Evolutionary conservation across 2,888 invertebrate genomes (phyloP), one percentile per base, ranked within the genome.

Genomic region (Odontocolon sp.): DNA sequence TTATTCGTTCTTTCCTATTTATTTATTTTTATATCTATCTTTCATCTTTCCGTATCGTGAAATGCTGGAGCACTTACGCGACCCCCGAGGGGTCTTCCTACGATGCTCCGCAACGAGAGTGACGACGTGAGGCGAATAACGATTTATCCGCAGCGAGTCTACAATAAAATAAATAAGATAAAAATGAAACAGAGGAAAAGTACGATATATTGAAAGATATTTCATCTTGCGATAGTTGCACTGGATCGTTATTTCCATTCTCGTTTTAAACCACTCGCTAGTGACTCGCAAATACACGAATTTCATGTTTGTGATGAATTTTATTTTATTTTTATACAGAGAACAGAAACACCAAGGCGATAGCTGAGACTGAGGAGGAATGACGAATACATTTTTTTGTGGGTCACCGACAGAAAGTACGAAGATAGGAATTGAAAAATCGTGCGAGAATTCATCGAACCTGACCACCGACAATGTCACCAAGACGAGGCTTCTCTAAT

Each of bases 401-500:
- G n/a, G n/a, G n/a, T n/a, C n/a, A 52, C 16, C 36, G 18, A 23
- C 21, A 21, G 9, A 21, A 18, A n/a, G n/a, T 9, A 8, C 50
- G 21, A 33, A 38, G 38, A 52, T 38, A 16, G 28, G 31, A 6
- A 21, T 31, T 50, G 2, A 2, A 47, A 9, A 3, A 47, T 14
- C 56, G 36, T 45, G 31, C 21, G n/a, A 28, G n/a, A 5, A 18
- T 71, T 64, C 18, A 64, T 64, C 38, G 56, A 64, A 21, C 31
- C 71, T 40, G 56, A 56, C 54, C 45, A 47, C 26, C 47, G 31
- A 31, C 47, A 57, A 64, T 40, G 63, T 59, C 33, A 6, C 28
- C 38, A 54, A 69, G 42, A 70, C 50, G 61, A 63, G 63, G 33
- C 63, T 45, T 33, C 47, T 54, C 42, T 54, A 70, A 61, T 70